These are phyloP conservation scores for Nowickia ferox DNA, from an alignment of 2,888 invertebrate genomes.

Conservation along the genomic window DNA sequence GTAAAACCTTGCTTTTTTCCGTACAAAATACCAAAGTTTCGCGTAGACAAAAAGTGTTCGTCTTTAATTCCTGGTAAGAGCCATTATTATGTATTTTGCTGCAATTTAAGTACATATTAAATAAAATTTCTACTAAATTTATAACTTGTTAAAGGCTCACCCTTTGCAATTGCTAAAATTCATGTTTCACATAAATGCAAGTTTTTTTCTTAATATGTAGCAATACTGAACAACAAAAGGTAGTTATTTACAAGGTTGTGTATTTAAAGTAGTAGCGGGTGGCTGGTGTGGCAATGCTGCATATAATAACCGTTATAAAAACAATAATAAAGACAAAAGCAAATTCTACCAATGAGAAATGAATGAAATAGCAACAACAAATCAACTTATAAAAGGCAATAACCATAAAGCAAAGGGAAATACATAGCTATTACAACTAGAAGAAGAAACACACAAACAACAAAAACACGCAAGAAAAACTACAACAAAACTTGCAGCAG, in stretches of 20 bases:
- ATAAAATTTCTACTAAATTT: no score
- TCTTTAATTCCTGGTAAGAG: no score
- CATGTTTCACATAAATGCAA: conserved; percentile 11
- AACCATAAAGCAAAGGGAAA: conserved; percentile 44
- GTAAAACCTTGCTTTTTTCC: no score
- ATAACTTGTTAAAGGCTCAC: no score
- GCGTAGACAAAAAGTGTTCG: no score
- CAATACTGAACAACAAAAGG: conserved; percentile 34
- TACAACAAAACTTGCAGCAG: neutral
- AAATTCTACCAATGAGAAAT: conserved; percentile 24
- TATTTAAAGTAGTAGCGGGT: conserved; percentile 23
- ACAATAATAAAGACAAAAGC: conserved; percentile 24
- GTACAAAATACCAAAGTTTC: no score
- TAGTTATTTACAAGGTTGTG: conserved; percentile 67
- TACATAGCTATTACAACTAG: neutral
- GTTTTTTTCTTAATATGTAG: conserved; percentile 11
- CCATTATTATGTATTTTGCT: no score
- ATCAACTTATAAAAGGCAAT: conserved; percentile 16
- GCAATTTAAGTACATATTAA: no score
- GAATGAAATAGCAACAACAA: conserved; percentile 40
- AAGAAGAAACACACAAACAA: neutral
- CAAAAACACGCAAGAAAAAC: conserved; percentile 25
- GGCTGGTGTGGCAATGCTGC: conserved; percentile 38
- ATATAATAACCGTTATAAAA: conserved; percentile 31
- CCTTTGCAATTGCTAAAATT: conserved; percentile 30